Conservation (phyloP, 2,797 vertebrate species). For the Crenichthys baileyi region DNA sequence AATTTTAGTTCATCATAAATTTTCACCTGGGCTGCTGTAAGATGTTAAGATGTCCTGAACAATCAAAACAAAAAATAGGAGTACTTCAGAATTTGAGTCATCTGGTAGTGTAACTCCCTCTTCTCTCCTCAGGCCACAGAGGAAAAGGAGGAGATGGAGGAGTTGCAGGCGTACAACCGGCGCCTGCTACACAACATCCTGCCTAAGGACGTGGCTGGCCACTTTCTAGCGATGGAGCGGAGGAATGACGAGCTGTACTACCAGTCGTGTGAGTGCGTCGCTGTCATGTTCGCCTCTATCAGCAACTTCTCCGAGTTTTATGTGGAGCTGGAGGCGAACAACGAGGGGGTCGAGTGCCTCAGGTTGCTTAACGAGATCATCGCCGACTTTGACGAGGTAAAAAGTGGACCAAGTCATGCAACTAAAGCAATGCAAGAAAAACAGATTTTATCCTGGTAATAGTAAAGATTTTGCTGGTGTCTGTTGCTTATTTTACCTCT, state of each 20-base stretch:
- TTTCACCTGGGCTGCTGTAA: neutral
- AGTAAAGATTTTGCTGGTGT: neutral
- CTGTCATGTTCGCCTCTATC: conserved; percentile 98
- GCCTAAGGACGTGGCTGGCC: conserved; percentile 95
- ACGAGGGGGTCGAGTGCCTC: conserved; percentile 96
- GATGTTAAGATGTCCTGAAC: conserved; percentile 4
- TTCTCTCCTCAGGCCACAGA: conserved; percentile 87
- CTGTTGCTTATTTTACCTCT: conserved; percentile 2
- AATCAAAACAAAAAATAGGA: neutral
- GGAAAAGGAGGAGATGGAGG: conserved; percentile 99
- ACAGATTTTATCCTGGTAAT: conserved; percentile 1
- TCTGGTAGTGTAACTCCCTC: conserved; percentile 10
- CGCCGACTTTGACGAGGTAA: conserved; percentile 95
- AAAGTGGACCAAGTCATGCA: neutral
- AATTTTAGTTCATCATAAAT: neutral
- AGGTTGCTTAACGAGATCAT: conserved; percentile 98
- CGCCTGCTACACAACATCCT: conserved; percentile 97
- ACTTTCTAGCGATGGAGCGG: conserved; percentile 91
- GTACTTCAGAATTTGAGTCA: neutral
- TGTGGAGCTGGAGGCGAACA: conserved; percentile 97
- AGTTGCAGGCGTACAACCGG: conserved; percentile 96
- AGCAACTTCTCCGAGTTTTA: conserved; percentile 99
- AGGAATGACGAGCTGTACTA: conserved; percentile 96
- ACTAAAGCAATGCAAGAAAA: neutral
- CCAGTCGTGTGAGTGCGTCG: conserved; percentile 96